These are phyloP conservation scores for Liparis tanakae DNA, from an alignment of 2,797 vertebrate species.

Conservation along the genomic window DNA sequence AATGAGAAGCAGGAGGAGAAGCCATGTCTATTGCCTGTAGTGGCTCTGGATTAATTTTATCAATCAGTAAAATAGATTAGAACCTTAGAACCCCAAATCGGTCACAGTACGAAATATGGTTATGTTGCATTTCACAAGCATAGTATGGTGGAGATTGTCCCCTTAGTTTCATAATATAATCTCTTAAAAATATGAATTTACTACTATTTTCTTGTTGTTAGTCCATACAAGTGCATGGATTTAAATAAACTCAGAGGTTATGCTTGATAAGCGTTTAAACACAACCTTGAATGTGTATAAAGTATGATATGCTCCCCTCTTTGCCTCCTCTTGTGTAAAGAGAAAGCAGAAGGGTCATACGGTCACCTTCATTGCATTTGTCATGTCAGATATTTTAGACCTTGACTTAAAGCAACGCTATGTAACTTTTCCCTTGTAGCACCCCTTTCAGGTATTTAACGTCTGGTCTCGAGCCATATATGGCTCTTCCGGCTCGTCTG, in stretches of 20 bases:
- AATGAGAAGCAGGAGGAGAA: conserved; percentile 26
- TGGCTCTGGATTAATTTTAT: conserved; percentile 36
- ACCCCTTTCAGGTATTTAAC: no score
- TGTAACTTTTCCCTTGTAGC: no score
- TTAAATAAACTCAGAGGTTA: background rate
- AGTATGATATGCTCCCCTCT: background rate
- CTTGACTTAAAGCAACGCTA: no score
- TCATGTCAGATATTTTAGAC: background rate
- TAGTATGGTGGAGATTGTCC: background rate
- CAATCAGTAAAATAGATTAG: conserved; percentile 8
- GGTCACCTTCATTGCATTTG: background rate
- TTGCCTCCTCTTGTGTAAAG: background rate
- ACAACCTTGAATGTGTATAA: background rate
- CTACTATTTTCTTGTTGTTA: no score
- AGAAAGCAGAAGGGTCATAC: background rate
- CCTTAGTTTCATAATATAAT: background rate
- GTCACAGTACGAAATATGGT: conserved; percentile 18
- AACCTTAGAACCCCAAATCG: conserved; percentile 11
- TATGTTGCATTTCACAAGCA: conserved; percentile 11
- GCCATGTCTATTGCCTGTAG: conserved; percentile 11
- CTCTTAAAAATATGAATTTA: no score
- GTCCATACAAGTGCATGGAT: no score
- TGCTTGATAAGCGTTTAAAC: background rate
- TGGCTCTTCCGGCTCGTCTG: no score
- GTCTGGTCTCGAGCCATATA: no score